Conservation (phyloP, 2,113 vertebrate species). For the Microcebus jonahi region DNA sequence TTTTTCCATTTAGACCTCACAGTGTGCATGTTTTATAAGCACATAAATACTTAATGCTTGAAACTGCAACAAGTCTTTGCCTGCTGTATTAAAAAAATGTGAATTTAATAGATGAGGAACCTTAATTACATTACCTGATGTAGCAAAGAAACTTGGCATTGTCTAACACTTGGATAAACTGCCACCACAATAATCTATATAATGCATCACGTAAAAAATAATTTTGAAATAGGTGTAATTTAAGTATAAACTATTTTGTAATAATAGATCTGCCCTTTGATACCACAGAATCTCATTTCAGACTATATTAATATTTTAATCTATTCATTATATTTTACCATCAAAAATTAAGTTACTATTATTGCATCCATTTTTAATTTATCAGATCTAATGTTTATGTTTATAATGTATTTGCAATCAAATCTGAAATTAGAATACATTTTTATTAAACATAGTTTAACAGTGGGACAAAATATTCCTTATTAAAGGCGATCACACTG, state of each 20-base stretch:
- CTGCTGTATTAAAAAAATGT: neutral
- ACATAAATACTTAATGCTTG: slow-evolving; percentile 1
- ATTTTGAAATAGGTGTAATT: neutral
- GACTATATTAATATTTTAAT: neutral
- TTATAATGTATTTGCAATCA: neutral
- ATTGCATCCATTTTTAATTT: neutral
- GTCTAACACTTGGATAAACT: neutral
- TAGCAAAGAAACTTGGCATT: slow-evolving; percentile 33
- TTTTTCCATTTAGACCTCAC: slow-evolving; percentile 19
- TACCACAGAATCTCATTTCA: neutral
- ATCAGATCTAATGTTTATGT: neutral
- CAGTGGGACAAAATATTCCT: neutral
- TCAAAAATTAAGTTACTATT: slow-evolving; percentile 23
- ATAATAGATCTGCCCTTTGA: neutral
- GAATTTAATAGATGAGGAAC: slow-evolving; percentile 34
- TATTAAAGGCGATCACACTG: neutral
- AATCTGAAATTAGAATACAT: neutral
- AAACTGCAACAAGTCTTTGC: neutral
- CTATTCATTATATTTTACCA: neutral
- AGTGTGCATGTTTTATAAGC: neutral
- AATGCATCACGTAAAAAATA: neutral
- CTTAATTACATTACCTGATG: slow-evolving; percentile 24
- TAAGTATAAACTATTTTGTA: neutral
- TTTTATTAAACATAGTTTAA: slow-evolving; percentile 33
- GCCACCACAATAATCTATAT: neutral